Percentiles rank a stretch among this genome's conserved stretches.
Evolutionary conservation across 23 tunicate genomes (phyloP).

Genomic region (Halocynthia aurantium): DNA sequence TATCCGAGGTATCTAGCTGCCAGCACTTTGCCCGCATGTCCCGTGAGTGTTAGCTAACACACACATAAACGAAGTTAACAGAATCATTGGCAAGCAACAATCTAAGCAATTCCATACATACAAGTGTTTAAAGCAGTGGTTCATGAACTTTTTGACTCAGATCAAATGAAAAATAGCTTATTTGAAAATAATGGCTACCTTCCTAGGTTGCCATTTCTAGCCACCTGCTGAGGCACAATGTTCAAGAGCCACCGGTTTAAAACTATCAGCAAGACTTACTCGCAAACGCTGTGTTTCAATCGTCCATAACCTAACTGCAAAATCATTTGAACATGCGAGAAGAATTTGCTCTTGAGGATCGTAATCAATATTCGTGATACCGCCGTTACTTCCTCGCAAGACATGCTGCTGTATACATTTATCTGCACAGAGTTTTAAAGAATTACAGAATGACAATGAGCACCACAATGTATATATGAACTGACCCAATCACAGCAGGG

Average conservation of each 20-base stretch:
- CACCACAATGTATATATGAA: too few relatives aligned
- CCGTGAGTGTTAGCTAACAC: slow-evolving; percentile 53
- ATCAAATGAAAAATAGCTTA: too few relatives aligned
- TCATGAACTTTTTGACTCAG: too few relatives aligned
- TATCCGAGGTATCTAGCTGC: slow-evolving; percentile 51
- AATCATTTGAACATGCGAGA: slow-evolving; percentile 75
- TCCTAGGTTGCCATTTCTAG: too few relatives aligned
- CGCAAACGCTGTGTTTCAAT: slow-evolving; percentile 53
- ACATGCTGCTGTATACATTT: slow-evolving; percentile 56
- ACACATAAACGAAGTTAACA: neutral
- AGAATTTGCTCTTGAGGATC: slow-evolving; percentile 64
- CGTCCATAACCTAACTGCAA: slow-evolving; percentile 56
- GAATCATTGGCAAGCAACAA: neutral
- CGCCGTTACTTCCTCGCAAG: slow-evolving; percentile 79
- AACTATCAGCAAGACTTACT: slow-evolving; percentile 12
- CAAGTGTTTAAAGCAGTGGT: too few relatives aligned
- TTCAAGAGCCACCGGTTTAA: neutral
- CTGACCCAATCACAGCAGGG: too few relatives aligned
- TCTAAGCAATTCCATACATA: too few relatives aligned
- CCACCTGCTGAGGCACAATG: too few relatives aligned
- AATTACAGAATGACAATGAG: too few relatives aligned
- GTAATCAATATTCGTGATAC: slow-evolving; percentile 71
- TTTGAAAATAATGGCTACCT: too few relatives aligned
- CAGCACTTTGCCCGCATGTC: slow-evolving; percentile 66
- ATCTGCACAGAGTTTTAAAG: slow-evolving; percentile 18